Conservation (phyloP, 64 coral and sea anemone species). For the Pachyseris speciosa region DNA sequence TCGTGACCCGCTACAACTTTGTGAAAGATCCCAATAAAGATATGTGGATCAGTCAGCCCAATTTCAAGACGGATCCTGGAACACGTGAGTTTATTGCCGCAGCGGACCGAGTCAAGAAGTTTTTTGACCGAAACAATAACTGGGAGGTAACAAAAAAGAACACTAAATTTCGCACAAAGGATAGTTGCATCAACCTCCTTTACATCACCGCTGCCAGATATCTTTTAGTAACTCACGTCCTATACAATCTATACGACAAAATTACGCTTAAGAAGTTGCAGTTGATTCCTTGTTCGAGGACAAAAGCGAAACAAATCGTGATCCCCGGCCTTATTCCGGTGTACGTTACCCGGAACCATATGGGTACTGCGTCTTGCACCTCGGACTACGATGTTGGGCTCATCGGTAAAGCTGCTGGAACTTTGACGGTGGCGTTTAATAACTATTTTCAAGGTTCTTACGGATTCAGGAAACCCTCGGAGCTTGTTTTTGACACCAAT, state of each 20-base stretch:
- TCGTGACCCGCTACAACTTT: constrained; percentile 36
- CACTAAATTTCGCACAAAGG: background rate
- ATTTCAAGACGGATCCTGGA: constrained; percentile 3
- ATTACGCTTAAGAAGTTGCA: constrained; percentile 18
- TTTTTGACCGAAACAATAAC: constrained; percentile 40
- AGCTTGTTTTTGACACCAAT: constrained; percentile 66
- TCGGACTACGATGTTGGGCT: too few species aligned
- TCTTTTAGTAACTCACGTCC: too few species aligned
- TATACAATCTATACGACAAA: too few species aligned
- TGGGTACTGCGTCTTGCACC: too few species aligned
- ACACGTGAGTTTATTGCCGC: background rate
- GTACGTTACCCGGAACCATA: constrained; percentile 72
- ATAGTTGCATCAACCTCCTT: constrained; percentile 14
- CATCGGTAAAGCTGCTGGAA: constrained; percentile 14
- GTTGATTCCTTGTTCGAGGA: constrained; percentile 32
- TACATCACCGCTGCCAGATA: too few species aligned
- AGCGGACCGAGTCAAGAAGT: constrained; percentile 16
- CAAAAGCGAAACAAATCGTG: background rate
- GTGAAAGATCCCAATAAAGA: background rate
- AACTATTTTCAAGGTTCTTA: constrained; percentile 19
- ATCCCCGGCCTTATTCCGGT: background rate
- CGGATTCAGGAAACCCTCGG: constrained; percentile 42
- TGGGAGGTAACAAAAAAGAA: constrained; percentile 26
- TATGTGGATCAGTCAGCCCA: too few species aligned
- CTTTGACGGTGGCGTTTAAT: constrained; percentile 10